Evolutionary conservation across 2,888 invertebrate genomes (phyloP).

Genomic region (Sinelater perroti): DNA sequence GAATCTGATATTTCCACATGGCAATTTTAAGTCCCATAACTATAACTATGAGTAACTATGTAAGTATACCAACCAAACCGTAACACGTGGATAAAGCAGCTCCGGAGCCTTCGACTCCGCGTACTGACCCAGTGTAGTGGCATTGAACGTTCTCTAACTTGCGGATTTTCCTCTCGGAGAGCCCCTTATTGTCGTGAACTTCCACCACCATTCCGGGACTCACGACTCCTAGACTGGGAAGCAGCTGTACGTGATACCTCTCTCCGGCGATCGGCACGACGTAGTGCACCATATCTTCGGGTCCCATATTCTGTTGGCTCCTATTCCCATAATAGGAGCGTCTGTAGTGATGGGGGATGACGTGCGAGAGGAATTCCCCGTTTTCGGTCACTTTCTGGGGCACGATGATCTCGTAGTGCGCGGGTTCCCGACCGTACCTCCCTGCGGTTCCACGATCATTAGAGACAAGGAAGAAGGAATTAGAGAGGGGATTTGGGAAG

Average conservation of each 20-base stretch:
- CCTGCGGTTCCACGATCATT: slow-evolving; percentile 23
- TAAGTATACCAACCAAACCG: slow-evolving; percentile 54
- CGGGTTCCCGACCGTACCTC: slow-evolving; percentile 24
- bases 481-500: slow-evolving; percentile 13
- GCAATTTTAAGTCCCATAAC: slow-evolving; percentile 20
- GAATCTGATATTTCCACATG: slow-evolving; percentile 19
- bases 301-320: slow-evolving; percentile 23
- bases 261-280: slow-evolving; percentile 53
- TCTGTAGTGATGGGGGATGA: slow-evolving; percentile 55
- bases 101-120: slow-evolving; percentile 51
- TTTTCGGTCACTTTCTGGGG: slow-evolving; percentile 55
- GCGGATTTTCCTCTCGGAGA: slow-evolving; percentile 44
- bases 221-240: slow-evolving; percentile 55
- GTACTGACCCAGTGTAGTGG: slow-evolving; percentile 60
- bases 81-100: slow-evolving; percentile 59
- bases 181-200: slow-evolving; percentile 44
- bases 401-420: slow-evolving; percentile 53
- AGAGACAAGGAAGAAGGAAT: slow-evolving; percentile 18
- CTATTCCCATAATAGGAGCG: slow-evolving; percentile 25
- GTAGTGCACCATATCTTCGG: slow-evolving; percentile 55
- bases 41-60: slow-evolving; percentile 25
- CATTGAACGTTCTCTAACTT: slow-evolving; percentile 52
- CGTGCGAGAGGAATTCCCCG: slow-evolving; percentile 55
- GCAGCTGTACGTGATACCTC: slow-evolving; percentile 56
- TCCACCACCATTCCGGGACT: slow-evolving; percentile 56